Evolutionary conservation across 2,113 vertebrate species (phyloP).

Genomic region (Aspiorhynchus laticeps): DNA sequence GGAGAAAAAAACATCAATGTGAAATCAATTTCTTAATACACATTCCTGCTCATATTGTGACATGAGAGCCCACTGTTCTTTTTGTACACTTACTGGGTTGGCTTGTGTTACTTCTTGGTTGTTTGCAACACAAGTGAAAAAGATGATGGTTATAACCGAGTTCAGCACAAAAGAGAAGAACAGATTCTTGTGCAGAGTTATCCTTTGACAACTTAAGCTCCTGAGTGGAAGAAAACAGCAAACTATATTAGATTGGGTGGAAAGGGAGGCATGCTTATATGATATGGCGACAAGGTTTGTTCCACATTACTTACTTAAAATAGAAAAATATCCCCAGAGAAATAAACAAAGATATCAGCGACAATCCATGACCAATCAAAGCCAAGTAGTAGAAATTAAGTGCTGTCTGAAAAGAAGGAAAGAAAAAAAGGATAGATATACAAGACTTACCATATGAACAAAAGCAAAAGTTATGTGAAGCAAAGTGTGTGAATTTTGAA

Average conservation of each 20-base stretch:
- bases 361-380: slow-evolving; percentile 92
- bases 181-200: slow-evolving; percentile 97
- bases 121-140: slow-evolving; percentile 80
- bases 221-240: slow-evolving; percentile 68
- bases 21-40: not conserved
- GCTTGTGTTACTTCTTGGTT: slow-evolving; percentile 81
- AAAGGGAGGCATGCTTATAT: not conserved
- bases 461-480: not conserved
- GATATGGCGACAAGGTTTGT: not conserved
- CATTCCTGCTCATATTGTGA: not conserved
- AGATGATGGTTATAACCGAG: slow-evolving; percentile 88
- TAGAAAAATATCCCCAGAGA: slow-evolving; percentile 95
- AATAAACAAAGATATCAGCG: slow-evolving; percentile 86
- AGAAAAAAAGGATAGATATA: slow-evolving; percentile 9
- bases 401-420: slow-evolving; percentile 77
- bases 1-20: not conserved
- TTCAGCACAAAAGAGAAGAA: slow-evolving; percentile 95
- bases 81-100: slow-evolving; percentile 83
- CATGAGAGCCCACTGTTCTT: not conserved
- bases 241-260: not conserved
- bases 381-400: slow-evolving; percentile 92
- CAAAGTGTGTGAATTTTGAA: not conserved
- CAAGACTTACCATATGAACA: not conserved
- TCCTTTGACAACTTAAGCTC: slow-evolving; percentile 96
- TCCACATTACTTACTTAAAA: slow-evolving; percentile 87